Evolutionary conservation across 2,113 vertebrate species (phyloP).

Genomic region (Pitta sordida): DNA sequence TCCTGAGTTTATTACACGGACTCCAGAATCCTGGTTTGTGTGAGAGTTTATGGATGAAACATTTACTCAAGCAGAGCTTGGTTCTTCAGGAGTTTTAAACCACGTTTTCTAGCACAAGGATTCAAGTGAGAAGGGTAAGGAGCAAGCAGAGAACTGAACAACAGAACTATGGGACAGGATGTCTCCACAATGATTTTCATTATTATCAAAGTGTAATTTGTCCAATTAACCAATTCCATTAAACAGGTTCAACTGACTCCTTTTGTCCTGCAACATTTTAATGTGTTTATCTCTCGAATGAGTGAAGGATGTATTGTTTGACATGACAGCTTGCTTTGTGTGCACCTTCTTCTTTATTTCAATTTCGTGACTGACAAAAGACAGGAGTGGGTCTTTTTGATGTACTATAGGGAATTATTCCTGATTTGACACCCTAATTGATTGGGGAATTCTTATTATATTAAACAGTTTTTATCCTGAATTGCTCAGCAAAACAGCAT

Average conservation of each 20-base stretch:
- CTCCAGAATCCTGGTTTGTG: background rate
- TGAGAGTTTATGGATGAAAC: background rate
- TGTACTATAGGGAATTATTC: constrained; percentile 38
- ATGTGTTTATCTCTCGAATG: constrained; percentile 37
- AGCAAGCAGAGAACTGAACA: background rate
- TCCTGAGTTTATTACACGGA: background rate
- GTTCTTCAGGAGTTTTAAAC: background rate
- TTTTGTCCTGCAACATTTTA: constrained; percentile 48
- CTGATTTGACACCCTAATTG: constrained; percentile 47
- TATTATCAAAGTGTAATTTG: constrained; percentile 60
- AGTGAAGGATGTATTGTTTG: constrained; percentile 53
- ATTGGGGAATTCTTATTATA: constrained; percentile 14
- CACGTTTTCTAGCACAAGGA: background rate
- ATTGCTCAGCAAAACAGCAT: background rate
- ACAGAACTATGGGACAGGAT: background rate
- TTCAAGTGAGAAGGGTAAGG: background rate
- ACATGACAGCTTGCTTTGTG: constrained; percentile 38
- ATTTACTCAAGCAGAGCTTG: background rate
- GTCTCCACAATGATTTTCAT: constrained; percentile 32
- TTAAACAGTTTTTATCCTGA: background rate
- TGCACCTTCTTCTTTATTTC: constrained; percentile 45
- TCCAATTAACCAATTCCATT: constrained; percentile 68
- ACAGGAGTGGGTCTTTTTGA: constrained; percentile 47
- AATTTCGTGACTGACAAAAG: constrained; percentile 53
- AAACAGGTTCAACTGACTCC: constrained; percentile 38